Percentiles rank a stretch among this genome's conserved stretches.
phyloP scores from a whole-genome alignment of 1,140 invertebrate genomes.

The Chironomus tepperi region DNA sequence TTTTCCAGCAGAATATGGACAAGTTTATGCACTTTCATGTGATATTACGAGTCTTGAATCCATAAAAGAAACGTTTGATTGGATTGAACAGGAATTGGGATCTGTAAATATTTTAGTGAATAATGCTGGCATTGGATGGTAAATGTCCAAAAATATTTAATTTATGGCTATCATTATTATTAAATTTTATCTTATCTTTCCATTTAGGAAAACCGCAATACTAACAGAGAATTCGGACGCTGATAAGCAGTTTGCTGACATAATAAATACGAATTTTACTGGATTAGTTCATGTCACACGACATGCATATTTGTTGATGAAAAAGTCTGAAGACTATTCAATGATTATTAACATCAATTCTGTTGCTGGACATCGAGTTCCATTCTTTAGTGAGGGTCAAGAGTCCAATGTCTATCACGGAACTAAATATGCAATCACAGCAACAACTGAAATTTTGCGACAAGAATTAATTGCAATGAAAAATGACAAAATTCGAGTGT shows the following conservation, averaged over 20 bases:
- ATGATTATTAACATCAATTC: slow-evolving; percentile 37
- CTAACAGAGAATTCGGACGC: background rate
- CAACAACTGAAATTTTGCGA: slow-evolving; percentile 48
- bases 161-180: no score
- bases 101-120: slow-evolving; percentile 59
- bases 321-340: background rate
- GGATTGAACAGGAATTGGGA: slow-evolving; percentile 47
- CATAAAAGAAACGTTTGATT: slow-evolving; percentile 51
- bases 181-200: no score
- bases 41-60: slow-evolving; percentile 55
- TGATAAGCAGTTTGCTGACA: background rate
- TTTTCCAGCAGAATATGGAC: slow-evolving; percentile 29
- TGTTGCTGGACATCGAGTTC: slow-evolving; percentile 43
- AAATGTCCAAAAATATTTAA: background rate
- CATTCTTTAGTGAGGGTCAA: slow-evolving; percentile 29
- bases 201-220: background rate
- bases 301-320: background rate
- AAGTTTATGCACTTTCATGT: slow-evolving; percentile 37
- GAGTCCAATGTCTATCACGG: slow-evolving; percentile 44
- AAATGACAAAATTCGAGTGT: slow-evolving; percentile 50
- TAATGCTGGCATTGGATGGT: no score
- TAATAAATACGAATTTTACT: background rate
- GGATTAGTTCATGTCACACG: background rate
- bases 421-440: slow-evolving; percentile 49
- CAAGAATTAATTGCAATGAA: slow-evolving; percentile 48